Percentiles rank a stretch among this genome's conserved stretches.
Evolutionary conservation across 2,113 vertebrate species (phyloP).

Genomic region (Fregetta grallaria): DNA sequence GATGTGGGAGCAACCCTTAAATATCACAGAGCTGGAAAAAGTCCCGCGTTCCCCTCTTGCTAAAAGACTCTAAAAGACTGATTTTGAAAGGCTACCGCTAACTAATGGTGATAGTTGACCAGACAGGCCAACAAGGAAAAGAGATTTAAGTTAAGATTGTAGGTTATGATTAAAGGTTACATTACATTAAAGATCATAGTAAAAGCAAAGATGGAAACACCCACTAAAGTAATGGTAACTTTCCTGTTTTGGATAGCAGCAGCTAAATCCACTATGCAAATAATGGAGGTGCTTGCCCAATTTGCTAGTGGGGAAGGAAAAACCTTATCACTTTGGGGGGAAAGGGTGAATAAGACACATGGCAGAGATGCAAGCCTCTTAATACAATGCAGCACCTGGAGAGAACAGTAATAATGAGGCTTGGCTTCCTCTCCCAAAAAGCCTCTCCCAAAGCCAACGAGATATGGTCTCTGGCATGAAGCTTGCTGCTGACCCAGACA

Average conservation of each 20-base stretch:
- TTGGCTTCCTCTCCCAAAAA: background rate
- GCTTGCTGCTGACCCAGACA: background rate
- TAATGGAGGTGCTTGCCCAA: background rate
- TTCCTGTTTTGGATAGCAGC: background rate
- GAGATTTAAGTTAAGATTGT: background rate
- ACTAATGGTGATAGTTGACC: background rate
- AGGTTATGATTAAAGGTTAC: background rate
- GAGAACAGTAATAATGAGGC: background rate
- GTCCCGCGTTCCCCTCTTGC: accelerated
- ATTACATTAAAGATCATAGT: background rate
- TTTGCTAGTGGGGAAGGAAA: background rate
- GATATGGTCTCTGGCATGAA: background rate
- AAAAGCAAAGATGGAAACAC: background rate
- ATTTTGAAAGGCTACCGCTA: background rate
- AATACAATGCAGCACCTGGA: background rate
- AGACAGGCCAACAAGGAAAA: background rate
- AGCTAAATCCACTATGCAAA: background rate
- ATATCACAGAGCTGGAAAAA: background rate
- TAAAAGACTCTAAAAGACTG: background rate
- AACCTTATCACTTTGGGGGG: background rate
- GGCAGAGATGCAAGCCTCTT: background rate
- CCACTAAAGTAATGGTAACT: background rate
- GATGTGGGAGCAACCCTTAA: background rate
- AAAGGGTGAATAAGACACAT: background rate
- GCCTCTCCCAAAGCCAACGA: background rate